These are phyloP conservation scores for Drosophila rhopaloa DNA, from an alignment of 1,140 invertebrate genomes.

Conservation along the genomic window DNA sequence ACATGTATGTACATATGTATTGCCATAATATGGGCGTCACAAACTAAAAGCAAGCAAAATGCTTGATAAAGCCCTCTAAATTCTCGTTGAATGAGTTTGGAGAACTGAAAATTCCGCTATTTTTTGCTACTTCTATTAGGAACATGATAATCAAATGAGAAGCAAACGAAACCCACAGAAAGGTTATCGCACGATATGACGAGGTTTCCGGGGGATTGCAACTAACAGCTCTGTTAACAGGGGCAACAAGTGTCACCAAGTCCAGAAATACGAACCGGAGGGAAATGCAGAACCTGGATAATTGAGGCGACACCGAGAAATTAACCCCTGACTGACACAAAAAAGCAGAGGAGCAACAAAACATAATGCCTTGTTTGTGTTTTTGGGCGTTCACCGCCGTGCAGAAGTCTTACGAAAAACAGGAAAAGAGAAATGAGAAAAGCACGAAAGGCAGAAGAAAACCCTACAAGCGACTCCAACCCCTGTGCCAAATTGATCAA, in stretches of 20 bases:
- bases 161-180: not conserved
- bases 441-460: conserved; percentile 22
- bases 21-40: conserved; percentile 22
- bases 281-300: conserved; percentile 14
- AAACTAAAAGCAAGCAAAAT: conserved; percentile 9
- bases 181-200: not conserved
- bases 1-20: conserved; percentile 7
- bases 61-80: conserved; percentile 14
- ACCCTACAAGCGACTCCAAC: conserved; percentile 20
- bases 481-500: conserved; percentile 53
- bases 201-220: not conserved
- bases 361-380: conserved; percentile 40
- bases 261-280: not conserved
- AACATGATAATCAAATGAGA: conserved; percentile 31
- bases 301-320: conserved; percentile 44
- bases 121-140: conserved; percentile 24
- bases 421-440: conserved; percentile 32
- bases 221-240: conserved; percentile 17
- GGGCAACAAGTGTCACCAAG: conserved; percentile 42
- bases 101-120: conserved; percentile 10
- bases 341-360: conserved; percentile 13
- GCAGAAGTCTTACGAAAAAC: conserved; percentile 46
- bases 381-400: conserved; percentile 48
- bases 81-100: not conserved
- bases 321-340: conserved; percentile 38